Evolutionary conservation across 2,113 vertebrate genomes (phyloP), one percentile per base, ranked within the genome.

Genomic region (Formicarius rufipectus): DNA sequence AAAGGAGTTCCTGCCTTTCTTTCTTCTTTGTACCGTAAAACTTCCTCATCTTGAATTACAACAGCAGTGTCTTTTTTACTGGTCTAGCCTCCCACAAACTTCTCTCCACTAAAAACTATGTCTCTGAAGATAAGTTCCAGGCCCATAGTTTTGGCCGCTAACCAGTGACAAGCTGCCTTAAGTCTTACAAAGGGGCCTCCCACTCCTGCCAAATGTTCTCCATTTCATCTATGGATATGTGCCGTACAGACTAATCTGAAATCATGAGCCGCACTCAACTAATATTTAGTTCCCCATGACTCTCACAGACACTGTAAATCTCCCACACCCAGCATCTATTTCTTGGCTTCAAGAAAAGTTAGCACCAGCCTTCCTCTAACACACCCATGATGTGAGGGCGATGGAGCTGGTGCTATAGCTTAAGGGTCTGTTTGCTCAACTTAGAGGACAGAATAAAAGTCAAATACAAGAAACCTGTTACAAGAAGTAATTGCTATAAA

Each of bases 261-360:
- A 64, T 45, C 67, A 73, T 20, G 28, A 80, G 33, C 59, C 53
- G 89, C 76, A 30, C 25, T 71, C 23, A 77, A 53, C 63, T 59
- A 0, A 53, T 77, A 93, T 90, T 60, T 88, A 94, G 85, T 95
- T 89, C 84, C 72, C 92, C 23, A 0, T 92, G 83, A 88, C 64
- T 94, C 88, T 69, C 69, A 84, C 30, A 92, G 93, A 71, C 55
- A 66, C 87, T 81, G 86, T 64, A 84, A 94, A 91, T 87, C 69
- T 92, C 72, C 93, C 58, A 62, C 76, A 56, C 30, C 47, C 91
- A 69, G 67, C 86, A 77, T 72, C 64, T 59, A 37, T 63, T 93
- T 85, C 71, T 72, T 8, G 0, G 66, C 59, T 76, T 55, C 25
- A 74, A 66, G 63, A 77, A 72, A 84, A 94, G 25, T 14, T 55